Base-by-base conservation (phyloP, 2,888 invertebrate genomes). In the Tanypteryx hageni region DNA sequence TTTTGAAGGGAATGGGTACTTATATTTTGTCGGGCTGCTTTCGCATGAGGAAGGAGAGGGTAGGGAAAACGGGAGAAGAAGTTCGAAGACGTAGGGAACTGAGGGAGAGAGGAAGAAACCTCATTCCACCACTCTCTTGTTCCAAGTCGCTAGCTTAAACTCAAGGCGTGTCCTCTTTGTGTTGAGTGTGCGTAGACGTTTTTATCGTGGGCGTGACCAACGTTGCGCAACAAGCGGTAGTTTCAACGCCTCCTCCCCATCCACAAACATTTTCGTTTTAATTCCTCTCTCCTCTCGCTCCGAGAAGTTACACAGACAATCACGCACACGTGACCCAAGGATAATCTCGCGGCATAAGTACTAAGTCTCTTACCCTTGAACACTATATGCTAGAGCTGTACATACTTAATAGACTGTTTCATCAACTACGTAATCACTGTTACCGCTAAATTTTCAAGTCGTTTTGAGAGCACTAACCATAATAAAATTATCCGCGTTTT, bases 81-180 rank as follows among this genome's bases (percentile, higher is more conserved):
- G 18, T 68, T 68, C 44, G 44, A 44, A 44, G 44, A 44, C 5
- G 44, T 44, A 44, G 44, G 44, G 44, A 44, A 5, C n/a, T 3
- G 44, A 44, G 44, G 44, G 44, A 3, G 44, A 44, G 44, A 44
- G 5, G 44, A 44, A 44, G 44, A 22, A 68, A 22, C n/a, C 68
- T n/a, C 68, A 68, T n/a, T 68, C 68, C 22, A 9, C 22, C 68
- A 44, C 44, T 44, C 68, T 18, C 14, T 64, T 16, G 16, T 64
- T 64, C 68, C 68, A 68, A 68, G 68, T 68, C 68, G 68, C 68
- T 68, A n/a, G 68, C 68, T n/a, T 44, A 68, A 68, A 68, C 68
- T 68, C 68, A 9, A 68, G 68, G n/a, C 14, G 64, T 64, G 64
- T 64, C 64, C 68, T 22, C 68, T 18, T 22, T 68, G 68, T 68